These are phyloP conservation scores for Hypanus sabinus DNA, from an alignment of 2,113 vertebrate species.

Conservation along the genomic window DNA sequence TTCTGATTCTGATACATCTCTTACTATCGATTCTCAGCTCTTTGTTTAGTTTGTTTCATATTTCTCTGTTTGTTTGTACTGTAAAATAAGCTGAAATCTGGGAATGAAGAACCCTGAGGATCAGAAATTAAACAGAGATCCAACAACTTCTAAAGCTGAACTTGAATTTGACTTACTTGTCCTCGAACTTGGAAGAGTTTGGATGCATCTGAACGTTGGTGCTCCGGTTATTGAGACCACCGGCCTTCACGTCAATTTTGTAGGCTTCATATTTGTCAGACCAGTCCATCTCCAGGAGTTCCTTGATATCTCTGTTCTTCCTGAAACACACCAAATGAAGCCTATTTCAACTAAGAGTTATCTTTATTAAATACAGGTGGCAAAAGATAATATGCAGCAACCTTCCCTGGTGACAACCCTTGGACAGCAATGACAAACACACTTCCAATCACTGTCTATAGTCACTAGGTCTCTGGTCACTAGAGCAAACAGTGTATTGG, in stretches of 20 bases:
- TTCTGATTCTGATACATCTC: too few relatives aligned
- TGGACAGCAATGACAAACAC: background rate
- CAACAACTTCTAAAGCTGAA: background rate
- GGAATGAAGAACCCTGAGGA: too few relatives aligned
- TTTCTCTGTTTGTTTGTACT: too few relatives aligned
- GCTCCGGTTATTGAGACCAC: slow-evolving; percentile 61
- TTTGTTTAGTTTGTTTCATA: too few relatives aligned
- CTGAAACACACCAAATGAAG: slow-evolving; percentile 47
- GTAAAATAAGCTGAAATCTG: too few relatives aligned
- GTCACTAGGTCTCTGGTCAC: too few relatives aligned
- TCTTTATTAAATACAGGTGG: background rate
- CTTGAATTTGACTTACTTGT: slow-evolving; percentile 61
- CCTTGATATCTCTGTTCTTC: slow-evolving; percentile 67
- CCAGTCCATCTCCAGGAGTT: slow-evolving; percentile 74
- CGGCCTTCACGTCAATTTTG: slow-evolving; percentile 62
- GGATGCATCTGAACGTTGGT: slow-evolving; percentile 62
- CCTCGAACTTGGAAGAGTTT: slow-evolving; percentile 61
- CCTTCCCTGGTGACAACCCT: background rate
- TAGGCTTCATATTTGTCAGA: slow-evolving; percentile 78
- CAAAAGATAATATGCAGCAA: background rate
- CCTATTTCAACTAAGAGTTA: background rate
- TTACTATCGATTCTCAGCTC: too few relatives aligned
- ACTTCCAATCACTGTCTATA: too few relatives aligned
- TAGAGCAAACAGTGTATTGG: too few relatives aligned
- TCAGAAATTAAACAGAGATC: too few relatives aligned